Conservation (phyloP, 2,113 vertebrate species). For the Osmerus mordax region DNA sequence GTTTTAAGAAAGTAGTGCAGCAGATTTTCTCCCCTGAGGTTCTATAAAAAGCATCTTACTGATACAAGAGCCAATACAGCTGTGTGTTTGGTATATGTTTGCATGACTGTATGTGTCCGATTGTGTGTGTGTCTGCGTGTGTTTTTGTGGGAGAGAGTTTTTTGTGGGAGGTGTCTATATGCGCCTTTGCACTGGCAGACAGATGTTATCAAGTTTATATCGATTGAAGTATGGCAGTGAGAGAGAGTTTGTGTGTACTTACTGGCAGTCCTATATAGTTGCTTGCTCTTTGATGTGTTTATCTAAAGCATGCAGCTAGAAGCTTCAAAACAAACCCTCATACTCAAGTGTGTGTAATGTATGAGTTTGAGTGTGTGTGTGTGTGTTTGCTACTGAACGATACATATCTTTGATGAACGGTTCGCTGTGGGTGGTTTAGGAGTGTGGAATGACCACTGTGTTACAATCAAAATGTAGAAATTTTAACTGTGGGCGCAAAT, state of each 20-base stretch:
- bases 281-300: conserved; percentile 40
- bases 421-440: background rate
- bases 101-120: background rate
- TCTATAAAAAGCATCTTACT: conserved; percentile 43
- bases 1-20: conserved; percentile 37
- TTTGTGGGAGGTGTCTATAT: conserved; percentile 22
- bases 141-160: background rate
- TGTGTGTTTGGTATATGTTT: background rate
- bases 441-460: background rate
- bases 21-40: conserved; percentile 38
- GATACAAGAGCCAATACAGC: background rate
- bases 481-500: background rate
- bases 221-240: conserved; percentile 15
- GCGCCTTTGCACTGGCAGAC: conserved; percentile 27
- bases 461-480: background rate
- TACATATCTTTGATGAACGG: conserved; percentile 37
- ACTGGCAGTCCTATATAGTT: conserved; percentile 12
- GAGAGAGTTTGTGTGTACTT: background rate
- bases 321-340: conserved; percentile 12
- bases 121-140: background rate
- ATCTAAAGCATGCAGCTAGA: conserved; percentile 31
- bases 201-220: conserved; percentile 38
- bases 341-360: background rate
- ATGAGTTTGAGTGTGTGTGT: conserved; percentile 26
- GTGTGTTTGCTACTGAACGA: conserved; percentile 31